Evolutionary conservation across 92 coral and sea anemone genomes (phyloP).

Genomic region (Montipora capitata): DNA sequence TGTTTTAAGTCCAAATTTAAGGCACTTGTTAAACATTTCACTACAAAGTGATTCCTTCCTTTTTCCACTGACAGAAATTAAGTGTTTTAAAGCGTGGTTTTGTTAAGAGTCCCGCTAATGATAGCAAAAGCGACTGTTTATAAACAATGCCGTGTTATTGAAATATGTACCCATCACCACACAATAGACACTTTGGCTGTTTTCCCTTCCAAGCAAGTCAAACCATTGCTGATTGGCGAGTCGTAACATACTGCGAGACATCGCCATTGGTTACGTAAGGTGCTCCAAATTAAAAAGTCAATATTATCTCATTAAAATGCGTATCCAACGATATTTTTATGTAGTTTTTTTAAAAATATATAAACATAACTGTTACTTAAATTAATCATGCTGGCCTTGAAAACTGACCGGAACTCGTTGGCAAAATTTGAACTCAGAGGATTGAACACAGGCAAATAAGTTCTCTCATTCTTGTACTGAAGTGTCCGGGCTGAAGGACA

Average conservation of each 20-base stretch:
- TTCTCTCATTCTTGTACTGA: too few species aligned
- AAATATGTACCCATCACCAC: too few species aligned
- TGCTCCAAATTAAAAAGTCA: conserved; percentile 3
- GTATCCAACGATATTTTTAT: not conserved
- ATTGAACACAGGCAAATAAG: not conserved
- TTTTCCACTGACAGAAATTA: too few species aligned
- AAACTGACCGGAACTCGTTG: not conserved
- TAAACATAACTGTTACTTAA: not conserved
- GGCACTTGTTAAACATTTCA: too few species aligned
- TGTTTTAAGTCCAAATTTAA: too few species aligned
- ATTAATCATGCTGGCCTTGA: not conserved
- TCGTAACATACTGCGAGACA: not conserved
- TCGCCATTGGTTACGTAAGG: not conserved
- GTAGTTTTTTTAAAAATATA: not conserved
- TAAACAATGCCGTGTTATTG: too few species aligned
- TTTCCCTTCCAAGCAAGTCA: not conserved
- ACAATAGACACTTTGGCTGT: not conserved
- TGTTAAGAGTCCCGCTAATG: too few species aligned
- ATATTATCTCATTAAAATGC: conserved; percentile 11
- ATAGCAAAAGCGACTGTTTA: too few species aligned
- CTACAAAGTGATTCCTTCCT: too few species aligned
- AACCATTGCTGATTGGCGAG: not conserved
- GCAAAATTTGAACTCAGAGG: not conserved
- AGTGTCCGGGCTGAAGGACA: too few species aligned
- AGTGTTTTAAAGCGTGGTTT: too few species aligned